Evolutionary conservation across 2,888 invertebrate species (phyloP).

Genomic region (Dynastes maya): DNA sequence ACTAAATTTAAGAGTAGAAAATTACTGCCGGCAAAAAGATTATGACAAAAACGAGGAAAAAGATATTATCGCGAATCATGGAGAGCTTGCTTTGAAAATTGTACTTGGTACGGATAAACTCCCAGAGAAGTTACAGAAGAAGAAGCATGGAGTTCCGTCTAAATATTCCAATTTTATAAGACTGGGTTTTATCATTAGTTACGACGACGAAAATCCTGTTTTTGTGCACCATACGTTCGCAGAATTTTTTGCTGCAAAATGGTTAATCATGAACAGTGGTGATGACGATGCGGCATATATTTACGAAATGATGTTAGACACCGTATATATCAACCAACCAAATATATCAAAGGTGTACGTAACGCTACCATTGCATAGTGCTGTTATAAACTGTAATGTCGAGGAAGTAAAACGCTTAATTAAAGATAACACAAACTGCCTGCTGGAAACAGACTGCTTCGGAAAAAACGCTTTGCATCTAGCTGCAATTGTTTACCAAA

Average conservation of each 20-base stretch:
- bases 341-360: neutral
- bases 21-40: neutral
- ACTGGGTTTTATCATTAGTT: neutral
- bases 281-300: neutral
- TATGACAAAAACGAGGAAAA: neutral
- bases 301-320: neutral
- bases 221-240: conserved; percentile 7
- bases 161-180: neutral
- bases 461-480: neutral
- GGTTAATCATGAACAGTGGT: neutral
- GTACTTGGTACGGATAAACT: neutral
- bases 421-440: neutral
- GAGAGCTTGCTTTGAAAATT: neutral
- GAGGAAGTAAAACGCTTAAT: neutral
- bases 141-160: neutral
- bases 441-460: neutral
- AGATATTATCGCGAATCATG: neutral
- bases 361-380: neutral
- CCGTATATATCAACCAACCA: neutral
- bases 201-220: neutral
- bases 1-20: conserved; percentile 28
- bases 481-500: neutral
- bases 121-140: neutral
- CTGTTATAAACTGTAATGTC: neutral
- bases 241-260: neutral